Evolutionary conservation across 1,140 invertebrate species (phyloP).

Genomic region (Trichonephila clavata): DNA sequence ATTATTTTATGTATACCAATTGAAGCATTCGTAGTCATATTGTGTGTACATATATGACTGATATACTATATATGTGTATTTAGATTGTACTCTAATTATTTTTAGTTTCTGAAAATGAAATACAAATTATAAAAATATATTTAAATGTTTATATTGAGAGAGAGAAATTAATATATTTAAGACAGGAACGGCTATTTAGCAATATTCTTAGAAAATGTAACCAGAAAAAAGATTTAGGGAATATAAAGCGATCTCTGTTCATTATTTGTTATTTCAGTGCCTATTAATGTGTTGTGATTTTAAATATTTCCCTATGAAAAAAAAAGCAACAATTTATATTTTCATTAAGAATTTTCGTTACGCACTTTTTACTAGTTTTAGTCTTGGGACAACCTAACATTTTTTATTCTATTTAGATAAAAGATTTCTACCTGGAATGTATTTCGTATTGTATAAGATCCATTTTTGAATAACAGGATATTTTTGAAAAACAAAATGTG

Average conservation of each 20-base stretch:
- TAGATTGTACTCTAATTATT: slow-evolving; percentile 36
- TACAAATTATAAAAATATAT: slow-evolving; percentile 59
- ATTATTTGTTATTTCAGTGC: slow-evolving; percentile 72
- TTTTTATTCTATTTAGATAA: slow-evolving; percentile 76
- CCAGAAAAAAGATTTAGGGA: slow-evolving; percentile 6
- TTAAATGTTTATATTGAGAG: slow-evolving; percentile 71
- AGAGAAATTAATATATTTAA: slow-evolving; percentile 67
- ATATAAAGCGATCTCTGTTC: slow-evolving; percentile 17
- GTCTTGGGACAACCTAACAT: slow-evolving; percentile 40
- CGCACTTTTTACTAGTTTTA: slow-evolving; percentile 38
- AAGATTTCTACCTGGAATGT: slow-evolving; percentile 71
- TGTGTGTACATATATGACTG: slow-evolving; percentile 65
- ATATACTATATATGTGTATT: slow-evolving; percentile 40
- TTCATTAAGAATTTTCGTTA: slow-evolving; percentile 40
- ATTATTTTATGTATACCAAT: slow-evolving; percentile 59
- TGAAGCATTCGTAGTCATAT: slow-evolving; percentile 43
- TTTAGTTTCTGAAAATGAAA: slow-evolving; percentile 1
- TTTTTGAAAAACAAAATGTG: slow-evolving; percentile 67
- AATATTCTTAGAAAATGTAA: slow-evolving; percentile 58
- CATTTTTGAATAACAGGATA: slow-evolving; percentile 70
- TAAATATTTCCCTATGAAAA: slow-evolving; percentile 46
- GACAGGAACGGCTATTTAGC: slow-evolving; percentile 69
- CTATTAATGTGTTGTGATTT: slow-evolving; percentile 65
- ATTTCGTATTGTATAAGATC: slow-evolving; percentile 67
- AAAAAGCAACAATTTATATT: slow-evolving; percentile 50